Percentiles rank a stretch among this genome's conserved stretches.
Conservation (phyloP, 2,797 vertebrate genomes). For the Spondyliosoma cantharus region DNA sequence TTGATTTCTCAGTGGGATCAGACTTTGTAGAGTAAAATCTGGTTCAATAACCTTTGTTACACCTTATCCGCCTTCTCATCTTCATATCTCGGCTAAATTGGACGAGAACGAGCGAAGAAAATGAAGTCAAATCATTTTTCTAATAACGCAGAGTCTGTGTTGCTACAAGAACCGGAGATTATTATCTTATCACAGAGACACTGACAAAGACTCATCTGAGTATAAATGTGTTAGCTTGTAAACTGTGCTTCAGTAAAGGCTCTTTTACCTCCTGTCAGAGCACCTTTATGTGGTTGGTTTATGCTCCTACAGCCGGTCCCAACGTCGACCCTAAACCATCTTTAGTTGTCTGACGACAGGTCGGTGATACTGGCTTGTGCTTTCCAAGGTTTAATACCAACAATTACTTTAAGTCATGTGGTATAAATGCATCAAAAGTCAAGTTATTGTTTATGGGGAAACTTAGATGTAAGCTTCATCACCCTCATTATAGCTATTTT, state of each 20-base stretch:
- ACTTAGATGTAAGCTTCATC: background rate
- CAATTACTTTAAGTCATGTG: conserved; percentile 20
- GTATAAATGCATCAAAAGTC: background rate
- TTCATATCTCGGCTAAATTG: conserved; percentile 44
- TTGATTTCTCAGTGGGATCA: conserved; percentile 55
- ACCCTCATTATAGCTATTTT: background rate
- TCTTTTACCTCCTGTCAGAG: conserved; percentile 20
- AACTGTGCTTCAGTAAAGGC: conserved; percentile 15
- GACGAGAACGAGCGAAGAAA: conserved; percentile 22
- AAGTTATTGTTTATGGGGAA: background rate
- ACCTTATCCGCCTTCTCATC: conserved; percentile 38
- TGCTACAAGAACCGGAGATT: conserved; percentile 26
- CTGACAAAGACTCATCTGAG: conserved; percentile 31
- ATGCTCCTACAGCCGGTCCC: conserved; percentile 30
- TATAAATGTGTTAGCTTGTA: conserved; percentile 11
- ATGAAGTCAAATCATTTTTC: conserved; percentile 45
- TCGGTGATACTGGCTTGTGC: background rate
- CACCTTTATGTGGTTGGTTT: conserved; percentile 42
- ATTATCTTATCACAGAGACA: conserved; percentile 41
- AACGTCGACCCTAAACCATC: conserved; percentile 11
- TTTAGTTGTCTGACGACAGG: conserved; percentile 5
- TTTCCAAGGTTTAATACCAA: conserved; percentile 36
- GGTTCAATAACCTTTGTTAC: conserved; percentile 58
- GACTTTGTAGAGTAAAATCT: conserved; percentile 47
- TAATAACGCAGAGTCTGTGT: conserved; percentile 5